These are phyloP conservation scores for Halcyon smyrnensis DNA, from an alignment of 2,797 vertebrate species.

Conservation along the genomic window DNA sequence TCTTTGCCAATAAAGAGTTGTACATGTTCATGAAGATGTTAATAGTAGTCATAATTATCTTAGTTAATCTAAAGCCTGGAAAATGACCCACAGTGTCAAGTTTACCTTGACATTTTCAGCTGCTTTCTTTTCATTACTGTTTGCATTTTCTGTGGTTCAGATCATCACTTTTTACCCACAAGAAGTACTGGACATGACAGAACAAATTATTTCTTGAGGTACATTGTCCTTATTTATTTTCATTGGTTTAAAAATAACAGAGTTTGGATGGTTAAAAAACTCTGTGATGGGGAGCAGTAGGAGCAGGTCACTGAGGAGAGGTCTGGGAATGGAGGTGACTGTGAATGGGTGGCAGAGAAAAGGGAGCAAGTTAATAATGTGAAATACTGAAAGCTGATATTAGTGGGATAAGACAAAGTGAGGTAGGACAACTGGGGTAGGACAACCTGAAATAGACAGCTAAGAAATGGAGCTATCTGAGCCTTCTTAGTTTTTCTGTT, in stretches of 20 bases:
- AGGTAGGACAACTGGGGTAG: not conserved
- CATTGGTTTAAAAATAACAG: not conserved
- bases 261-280: not conserved
- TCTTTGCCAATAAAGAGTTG: not conserved
- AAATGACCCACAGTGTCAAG: not conserved
- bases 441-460: not conserved
- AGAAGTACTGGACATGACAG: not conserved
- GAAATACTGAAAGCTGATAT: not conserved
- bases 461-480: not conserved
- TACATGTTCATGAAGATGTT: not conserved
- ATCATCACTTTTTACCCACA: not conserved
- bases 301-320: not conserved
- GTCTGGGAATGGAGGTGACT: not conserved
- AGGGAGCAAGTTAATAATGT: not conserved
- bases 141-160: not conserved
- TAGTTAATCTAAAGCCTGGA: not conserved
- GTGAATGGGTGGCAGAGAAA: not conserved
- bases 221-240: not conserved
- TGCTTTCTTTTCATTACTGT: not conserved
- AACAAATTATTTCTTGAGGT: not conserved
- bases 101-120: not conserved
- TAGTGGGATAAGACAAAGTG: not conserved
- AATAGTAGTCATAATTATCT: not conserved
- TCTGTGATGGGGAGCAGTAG: rapidly evolving
- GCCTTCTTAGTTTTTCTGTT: not conserved